Evolutionary conservation across 2,888 invertebrate genomes (phyloP).

Genomic region (Sarcophaga variegata): DNA sequence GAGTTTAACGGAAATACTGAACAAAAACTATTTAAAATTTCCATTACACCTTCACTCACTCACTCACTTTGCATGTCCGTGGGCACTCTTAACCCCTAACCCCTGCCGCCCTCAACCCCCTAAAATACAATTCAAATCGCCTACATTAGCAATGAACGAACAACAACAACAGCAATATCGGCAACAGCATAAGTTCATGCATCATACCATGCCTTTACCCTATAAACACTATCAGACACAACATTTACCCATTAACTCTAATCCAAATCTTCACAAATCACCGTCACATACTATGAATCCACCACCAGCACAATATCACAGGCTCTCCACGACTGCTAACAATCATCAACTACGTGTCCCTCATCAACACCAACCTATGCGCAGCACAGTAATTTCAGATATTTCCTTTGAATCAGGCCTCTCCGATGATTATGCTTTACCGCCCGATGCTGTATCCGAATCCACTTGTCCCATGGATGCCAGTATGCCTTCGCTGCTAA

Average conservation of each 20-base stretch:
- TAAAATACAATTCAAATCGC: neutral
- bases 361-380: conserved; percentile 74
- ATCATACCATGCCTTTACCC: conserved; percentile 66
- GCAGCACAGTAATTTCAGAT: conserved; percentile 86
- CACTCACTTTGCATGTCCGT: neutral
- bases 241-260: conserved; percentile 71
- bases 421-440: conserved; percentile 98
- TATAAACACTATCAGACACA: conserved; percentile 69
- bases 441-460: conserved; percentile 95
- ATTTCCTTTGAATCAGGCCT: conserved; percentile 96
- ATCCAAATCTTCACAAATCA: conserved; percentile 65
- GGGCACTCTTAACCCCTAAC: neutral
- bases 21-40: conserved; percentile 59
- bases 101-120: neutral
- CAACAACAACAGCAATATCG: neutral
- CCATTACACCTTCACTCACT: neutral
- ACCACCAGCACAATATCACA: conserved; percentile 69
- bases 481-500: conserved; percentile 86
- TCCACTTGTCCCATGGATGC: conserved; percentile 88
- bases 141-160: conserved; percentile 23
- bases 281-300: conserved; percentile 67
- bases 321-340: conserved; percentile 67
- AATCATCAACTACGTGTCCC: conserved; percentile 77
- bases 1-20: conserved; percentile 49
- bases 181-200: conserved; percentile 34